Conservation (phyloP, 2,113 vertebrate genomes). For the Acrocephalus arundinaceus region DNA sequence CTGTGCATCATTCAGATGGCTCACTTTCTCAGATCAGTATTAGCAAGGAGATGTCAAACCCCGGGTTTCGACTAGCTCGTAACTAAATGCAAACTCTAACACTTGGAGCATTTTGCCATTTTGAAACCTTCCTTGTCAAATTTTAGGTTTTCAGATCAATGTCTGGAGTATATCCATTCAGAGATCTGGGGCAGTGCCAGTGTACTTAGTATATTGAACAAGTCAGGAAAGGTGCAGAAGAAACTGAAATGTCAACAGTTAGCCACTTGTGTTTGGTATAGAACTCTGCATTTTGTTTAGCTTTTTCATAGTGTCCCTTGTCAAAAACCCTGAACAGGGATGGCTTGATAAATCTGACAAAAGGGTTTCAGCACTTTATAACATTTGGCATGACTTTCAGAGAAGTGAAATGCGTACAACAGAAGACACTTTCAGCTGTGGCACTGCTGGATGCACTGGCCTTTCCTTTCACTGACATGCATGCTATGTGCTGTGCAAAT, state of each 20-base stretch:
- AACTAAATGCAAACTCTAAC: neutral
- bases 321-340: neutral
- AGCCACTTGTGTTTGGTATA: neutral
- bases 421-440: neutral
- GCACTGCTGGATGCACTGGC: neutral
- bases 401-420: neutral
- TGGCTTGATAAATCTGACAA: neutral
- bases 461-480: slow-evolving; percentile 3
- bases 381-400: neutral
- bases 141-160: neutral
- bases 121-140: neutral
- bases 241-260: neutral
- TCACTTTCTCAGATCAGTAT: neutral
- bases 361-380: neutral
- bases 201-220: neutral
- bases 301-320: neutral
- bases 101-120: neutral
- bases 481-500: slow-evolving; percentile 8
- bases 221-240: neutral
- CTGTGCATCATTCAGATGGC: neutral
- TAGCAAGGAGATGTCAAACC: neutral
- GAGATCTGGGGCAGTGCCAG: neutral
- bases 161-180: neutral
- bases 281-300: neutral
- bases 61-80: neutral